These are phyloP conservation scores for Drosophila lacteicornis DNA, from an alignment of 1,140 invertebrate genomes.

Conservation along the genomic window DNA sequence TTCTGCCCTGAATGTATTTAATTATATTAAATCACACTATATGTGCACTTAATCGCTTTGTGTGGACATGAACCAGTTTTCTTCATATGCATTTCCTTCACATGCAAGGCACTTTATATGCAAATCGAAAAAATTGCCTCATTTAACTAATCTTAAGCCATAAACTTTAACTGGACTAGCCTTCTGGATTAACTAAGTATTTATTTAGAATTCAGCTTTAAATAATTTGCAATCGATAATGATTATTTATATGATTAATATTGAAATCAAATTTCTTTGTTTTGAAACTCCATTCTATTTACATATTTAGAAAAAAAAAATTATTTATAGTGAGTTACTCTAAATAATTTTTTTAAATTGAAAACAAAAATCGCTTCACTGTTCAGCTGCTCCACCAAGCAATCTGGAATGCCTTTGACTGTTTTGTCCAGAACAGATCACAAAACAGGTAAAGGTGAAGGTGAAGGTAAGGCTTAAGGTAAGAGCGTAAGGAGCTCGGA, in stretches of 20 bases:
- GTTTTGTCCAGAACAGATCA: constrained; percentile 33
- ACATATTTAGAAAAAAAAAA: too few species aligned
- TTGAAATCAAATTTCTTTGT: background rate
- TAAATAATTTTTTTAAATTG: too few species aligned
- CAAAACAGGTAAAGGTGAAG: constrained; percentile 15
- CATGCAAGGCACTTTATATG: constrained; percentile 27
- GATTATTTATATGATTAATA: too few species aligned
- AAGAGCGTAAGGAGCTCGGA: constrained; percentile 1
- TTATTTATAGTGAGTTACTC: too few species aligned
- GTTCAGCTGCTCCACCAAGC: constrained; percentile 20
- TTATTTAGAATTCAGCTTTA: background rate
- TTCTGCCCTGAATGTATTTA: background rate
- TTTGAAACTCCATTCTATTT: background rate
- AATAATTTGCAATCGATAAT: too few species aligned
- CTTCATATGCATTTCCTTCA: background rate
- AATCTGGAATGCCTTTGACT: constrained; percentile 32
- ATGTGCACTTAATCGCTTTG: constrained; percentile 5
- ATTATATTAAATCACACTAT: background rate
- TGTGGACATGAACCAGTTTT: constrained; percentile 16
- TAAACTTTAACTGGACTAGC: background rate
- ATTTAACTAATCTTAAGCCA: background rate
- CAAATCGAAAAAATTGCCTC: constrained; percentile 20
- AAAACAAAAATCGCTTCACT: background rate
- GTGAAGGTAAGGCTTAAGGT: background rate
- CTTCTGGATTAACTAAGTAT: background rate